Evolutionary conservation across 2,113 vertebrate genomes (phyloP).

Genomic region (Mesembrinibis cayennensis): DNA sequence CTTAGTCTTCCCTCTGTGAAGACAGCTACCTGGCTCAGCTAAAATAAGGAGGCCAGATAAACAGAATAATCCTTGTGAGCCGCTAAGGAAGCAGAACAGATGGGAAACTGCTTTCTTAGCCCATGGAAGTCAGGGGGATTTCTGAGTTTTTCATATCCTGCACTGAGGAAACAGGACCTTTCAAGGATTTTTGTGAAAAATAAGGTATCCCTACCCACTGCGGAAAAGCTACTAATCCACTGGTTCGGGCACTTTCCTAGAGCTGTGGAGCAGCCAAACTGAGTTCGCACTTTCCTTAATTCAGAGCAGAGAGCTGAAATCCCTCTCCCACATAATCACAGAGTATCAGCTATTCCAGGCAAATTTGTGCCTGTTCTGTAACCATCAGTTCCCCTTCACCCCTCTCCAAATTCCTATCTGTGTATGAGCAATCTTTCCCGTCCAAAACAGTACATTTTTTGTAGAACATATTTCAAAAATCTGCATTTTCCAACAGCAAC

Average conservation of each 20-base stretch:
- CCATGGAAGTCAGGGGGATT: not conserved
- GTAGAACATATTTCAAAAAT: not conserved
- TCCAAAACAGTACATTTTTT: not conserved
- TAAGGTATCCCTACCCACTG: not conserved
- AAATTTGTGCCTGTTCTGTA: not conserved
- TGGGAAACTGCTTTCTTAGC: not conserved
- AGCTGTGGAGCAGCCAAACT: not conserved
- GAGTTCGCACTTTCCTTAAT: not conserved
- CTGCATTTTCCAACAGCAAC: not conserved
- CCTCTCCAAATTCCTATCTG: not conserved
- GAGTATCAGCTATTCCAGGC: not conserved
- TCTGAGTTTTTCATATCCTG: not conserved
- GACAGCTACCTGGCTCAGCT: not conserved
- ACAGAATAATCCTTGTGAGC: not conserved
- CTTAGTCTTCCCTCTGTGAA: not conserved
- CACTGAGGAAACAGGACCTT: not conserved
- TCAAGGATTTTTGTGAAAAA: not conserved
- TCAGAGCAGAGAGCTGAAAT: slow-evolving; percentile 25
- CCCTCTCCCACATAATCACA: not conserved
- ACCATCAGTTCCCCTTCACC: not conserved
- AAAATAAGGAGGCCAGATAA: not conserved
- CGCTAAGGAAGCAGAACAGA: not conserved
- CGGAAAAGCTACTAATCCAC: not conserved
- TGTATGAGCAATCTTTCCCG: not conserved
- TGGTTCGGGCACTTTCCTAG: not conserved